Evolutionary conservation across 2,113 vertebrate species (phyloP).

Genomic region (Centrocercus urophasianus): DNA sequence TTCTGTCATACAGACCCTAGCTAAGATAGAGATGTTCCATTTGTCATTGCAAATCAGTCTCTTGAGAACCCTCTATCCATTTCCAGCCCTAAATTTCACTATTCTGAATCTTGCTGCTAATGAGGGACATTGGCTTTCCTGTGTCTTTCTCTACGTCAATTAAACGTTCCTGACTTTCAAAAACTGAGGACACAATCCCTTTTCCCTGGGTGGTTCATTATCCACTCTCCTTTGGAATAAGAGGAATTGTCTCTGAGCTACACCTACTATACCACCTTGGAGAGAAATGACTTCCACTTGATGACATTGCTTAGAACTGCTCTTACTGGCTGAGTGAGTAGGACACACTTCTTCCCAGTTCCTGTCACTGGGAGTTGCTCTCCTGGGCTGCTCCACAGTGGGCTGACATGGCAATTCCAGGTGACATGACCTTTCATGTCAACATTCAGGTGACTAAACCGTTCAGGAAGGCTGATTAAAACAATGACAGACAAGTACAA

Average conservation of each 20-base stretch:
- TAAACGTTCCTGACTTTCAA: neutral
- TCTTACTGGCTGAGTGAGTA: neutral
- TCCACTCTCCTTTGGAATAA: neutral
- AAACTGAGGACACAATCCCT: neutral
- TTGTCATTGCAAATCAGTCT: neutral
- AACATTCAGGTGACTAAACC: neutral
- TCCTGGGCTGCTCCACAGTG: neutral
- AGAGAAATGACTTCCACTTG: neutral
- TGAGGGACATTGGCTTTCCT: neutral
- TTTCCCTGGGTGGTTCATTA: neutral
- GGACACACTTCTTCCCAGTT: neutral
- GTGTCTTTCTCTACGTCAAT: neutral
- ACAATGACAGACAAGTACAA: neutral
- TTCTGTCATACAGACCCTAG: neutral
- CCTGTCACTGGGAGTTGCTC: neutral
- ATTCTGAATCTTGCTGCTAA: neutral
- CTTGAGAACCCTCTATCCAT: neutral
- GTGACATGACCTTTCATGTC: neutral
- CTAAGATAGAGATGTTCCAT: neutral
- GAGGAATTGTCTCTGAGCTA: neutral
- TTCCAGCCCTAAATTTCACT: neutral
- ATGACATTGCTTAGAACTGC: constrained; percentile 20
- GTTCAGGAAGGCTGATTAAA: neutral
- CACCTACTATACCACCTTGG: neutral
- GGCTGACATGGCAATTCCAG: neutral